Conservation (phyloP, 2,888 invertebrate species). For the Dicyrtoma fusca region DNA sequence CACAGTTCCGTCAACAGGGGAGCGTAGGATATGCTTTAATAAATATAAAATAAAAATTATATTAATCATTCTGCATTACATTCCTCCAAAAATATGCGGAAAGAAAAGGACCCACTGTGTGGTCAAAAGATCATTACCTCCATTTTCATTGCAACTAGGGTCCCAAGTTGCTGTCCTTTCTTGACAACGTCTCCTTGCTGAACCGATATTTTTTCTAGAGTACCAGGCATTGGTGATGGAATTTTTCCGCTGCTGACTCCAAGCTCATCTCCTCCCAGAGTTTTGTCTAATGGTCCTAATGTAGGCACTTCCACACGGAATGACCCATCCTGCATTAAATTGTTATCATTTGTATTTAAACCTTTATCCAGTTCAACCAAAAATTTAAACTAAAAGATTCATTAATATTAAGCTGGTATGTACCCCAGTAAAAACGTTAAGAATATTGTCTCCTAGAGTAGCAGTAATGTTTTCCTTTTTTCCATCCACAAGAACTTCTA, state of each 20-base stretch:
- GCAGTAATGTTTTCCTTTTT: constrained; percentile 49
- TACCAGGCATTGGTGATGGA: constrained; percentile 93
- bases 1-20: constrained; percentile 76
- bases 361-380: no score
- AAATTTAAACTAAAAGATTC: no score
- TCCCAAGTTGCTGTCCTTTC: constrained; percentile 85
- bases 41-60: neutral
- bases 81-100: no score
- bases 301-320: constrained; percentile 70
- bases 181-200: constrained; percentile 78
- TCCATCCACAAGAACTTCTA: constrained; percentile 44
- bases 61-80: neutral
- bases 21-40: constrained; percentile 79
- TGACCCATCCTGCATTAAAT: constrained; percentile 44
- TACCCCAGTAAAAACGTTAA: constrained; percentile 48
- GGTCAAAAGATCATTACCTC: constrained; percentile 67
- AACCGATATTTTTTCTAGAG: constrained; percentile 88
- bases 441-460: constrained; percentile 42
- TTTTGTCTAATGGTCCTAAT: constrained; percentile 64
- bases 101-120: no score
- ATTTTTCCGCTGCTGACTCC: constrained; percentile 66
- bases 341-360: neutral
- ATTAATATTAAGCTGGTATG: constrained; percentile 9
- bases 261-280: constrained; percentile 65
- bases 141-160: constrained; percentile 99